phyloP scores from a whole-genome alignment of 2,888 invertebrate genomes.

The Mongoloraphidia duomilia region DNA sequence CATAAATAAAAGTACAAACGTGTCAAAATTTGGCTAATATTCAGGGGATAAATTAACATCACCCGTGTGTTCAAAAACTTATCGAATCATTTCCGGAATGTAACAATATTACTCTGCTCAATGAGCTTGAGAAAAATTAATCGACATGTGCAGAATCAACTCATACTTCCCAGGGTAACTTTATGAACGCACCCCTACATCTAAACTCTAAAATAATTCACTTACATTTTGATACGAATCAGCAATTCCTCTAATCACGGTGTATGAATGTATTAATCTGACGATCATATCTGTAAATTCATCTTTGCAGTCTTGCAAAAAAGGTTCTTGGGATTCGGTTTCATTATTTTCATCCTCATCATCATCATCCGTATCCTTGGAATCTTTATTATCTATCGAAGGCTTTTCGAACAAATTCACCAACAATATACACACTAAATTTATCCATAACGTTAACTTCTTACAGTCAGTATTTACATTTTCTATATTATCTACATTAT shows the following conservation, averaged over 20 bases:
- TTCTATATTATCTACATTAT: background rate
- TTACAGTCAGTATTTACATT: background rate
- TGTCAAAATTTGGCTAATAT: too few species aligned
- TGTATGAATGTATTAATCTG: too few species aligned
- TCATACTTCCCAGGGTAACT: too few species aligned
- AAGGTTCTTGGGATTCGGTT: constrained; percentile 11
- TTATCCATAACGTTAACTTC: background rate
- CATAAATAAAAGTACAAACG: too few species aligned
- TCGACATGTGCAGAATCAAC: too few species aligned
- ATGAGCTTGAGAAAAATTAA: too few species aligned
- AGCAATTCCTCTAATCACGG: too few species aligned
- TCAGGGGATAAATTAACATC: too few species aligned
- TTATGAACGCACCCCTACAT: background rate
- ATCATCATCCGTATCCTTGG: constrained; percentile 17
- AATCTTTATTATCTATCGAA: constrained; percentile 16
- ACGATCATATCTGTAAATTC: background rate
- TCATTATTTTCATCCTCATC: constrained; percentile 15
- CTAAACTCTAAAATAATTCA: background rate
- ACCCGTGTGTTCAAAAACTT: too few species aligned
- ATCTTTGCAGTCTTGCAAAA: background rate
- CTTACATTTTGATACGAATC: too few species aligned
- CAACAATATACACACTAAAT: background rate
- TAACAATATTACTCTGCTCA: too few species aligned
- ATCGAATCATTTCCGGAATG: too few species aligned
- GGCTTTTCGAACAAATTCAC: constrained; percentile 7